Evolutionary conservation across 2,888 invertebrate genomes (phyloP).

Genomic region (Nephrotoma flavescens): DNA sequence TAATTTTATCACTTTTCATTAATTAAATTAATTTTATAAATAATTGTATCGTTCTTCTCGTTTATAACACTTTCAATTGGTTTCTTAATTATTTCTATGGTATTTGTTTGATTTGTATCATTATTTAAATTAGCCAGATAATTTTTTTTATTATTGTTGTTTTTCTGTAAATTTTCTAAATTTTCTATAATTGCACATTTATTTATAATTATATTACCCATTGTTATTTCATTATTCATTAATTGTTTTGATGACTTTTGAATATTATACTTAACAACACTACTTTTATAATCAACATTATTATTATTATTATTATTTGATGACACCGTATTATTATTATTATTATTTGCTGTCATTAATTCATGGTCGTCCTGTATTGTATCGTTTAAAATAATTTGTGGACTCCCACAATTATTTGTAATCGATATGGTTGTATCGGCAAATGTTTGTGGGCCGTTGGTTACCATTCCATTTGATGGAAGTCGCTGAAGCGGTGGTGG

Average conservation of each 20-base stretch:
- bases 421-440: neutral
- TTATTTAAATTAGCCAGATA: neutral
- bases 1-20: neutral
- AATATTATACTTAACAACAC: neutral
- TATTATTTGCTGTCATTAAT: neutral
- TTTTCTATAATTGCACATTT: conserved; percentile 6
- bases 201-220: conserved; percentile 5
- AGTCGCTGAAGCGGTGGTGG: neutral
- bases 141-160: neutral
- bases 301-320: neutral
- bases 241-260: neutral
- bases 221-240: conserved; percentile 4
- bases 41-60: neutral
- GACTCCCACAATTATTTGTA: neutral
- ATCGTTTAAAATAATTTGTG: neutral
- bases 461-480: neutral
- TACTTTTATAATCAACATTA: neutral
- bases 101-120: neutral
- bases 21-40: conserved; percentile 1
- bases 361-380: neutral
- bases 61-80: neutral
- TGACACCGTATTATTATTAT: neutral
- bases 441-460: neutral
- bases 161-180: conserved; percentile 1
- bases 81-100: neutral